Conservation (phyloP, 2,888 invertebrate genomes). For the Lysandra coridon region DNA sequence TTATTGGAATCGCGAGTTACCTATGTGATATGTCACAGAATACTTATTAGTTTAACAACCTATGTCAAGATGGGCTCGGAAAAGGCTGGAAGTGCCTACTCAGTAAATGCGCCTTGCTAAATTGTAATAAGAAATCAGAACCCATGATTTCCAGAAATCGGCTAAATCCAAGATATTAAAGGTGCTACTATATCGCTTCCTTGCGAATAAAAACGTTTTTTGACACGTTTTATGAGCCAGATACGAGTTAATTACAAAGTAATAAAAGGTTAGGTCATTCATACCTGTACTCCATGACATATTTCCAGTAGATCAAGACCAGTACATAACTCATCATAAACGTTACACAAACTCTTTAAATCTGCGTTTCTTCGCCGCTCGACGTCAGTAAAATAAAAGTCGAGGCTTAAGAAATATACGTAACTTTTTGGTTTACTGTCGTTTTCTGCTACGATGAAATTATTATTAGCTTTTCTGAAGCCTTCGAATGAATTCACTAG, state of each 20-base stretch:
- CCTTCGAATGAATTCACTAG: conserved; percentile 41
- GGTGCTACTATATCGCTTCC: not conserved
- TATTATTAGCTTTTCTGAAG: conserved; percentile 36
- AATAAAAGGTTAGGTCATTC: conserved; percentile 5
- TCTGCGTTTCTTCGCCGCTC: conserved; percentile 38
- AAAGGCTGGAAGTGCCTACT: too few relatives aligned
- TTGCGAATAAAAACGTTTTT: not conserved
- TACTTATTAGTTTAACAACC: too few relatives aligned
- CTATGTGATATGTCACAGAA: too few relatives aligned
- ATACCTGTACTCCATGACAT: conserved; percentile 53
- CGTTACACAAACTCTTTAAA: conserved; percentile 50
- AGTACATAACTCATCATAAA: conserved; percentile 55
- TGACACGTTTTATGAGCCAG: not conserved
- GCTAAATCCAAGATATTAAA: too few relatives aligned
- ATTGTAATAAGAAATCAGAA: not conserved
- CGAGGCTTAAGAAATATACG: conserved; percentile 44
- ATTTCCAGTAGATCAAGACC: conserved; percentile 55
- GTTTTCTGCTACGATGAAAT: conserved; percentile 34
- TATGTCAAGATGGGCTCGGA: too few relatives aligned
- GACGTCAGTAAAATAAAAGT: conserved; percentile 45
- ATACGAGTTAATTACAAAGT: not conserved
- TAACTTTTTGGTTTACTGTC: conserved; percentile 29
- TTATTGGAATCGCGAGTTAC: too few relatives aligned
- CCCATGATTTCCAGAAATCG: not conserved
- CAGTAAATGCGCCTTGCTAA: too few relatives aligned